These are phyloP conservation scores for Cheilosia impressa DNA, from an alignment of 2,888 invertebrate genomes.

Conservation along the genomic window DNA sequence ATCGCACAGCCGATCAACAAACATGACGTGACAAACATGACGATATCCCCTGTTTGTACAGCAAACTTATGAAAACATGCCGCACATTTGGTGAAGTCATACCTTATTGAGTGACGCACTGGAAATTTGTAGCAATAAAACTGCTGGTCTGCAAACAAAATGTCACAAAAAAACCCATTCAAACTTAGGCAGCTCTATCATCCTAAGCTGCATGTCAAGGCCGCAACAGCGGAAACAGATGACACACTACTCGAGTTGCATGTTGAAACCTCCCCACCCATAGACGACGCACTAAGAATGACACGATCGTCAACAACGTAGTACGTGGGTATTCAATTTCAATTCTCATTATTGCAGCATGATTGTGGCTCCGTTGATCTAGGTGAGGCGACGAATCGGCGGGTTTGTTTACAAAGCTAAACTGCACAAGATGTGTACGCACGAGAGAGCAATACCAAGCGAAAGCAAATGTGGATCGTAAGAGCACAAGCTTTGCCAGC, in stretches of 20 bases:
- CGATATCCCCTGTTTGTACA: too few species aligned
- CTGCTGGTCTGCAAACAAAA: too few species aligned
- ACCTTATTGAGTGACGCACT: too few species aligned
- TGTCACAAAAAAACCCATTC: too few species aligned
- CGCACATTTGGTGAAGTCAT: too few species aligned
- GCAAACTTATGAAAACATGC: too few species aligned
- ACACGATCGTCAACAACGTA: constrained; percentile 24
- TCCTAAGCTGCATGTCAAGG: not conserved
- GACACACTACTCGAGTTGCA: constrained; percentile 19
- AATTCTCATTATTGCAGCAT: constrained; percentile 12
- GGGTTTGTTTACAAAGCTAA: constrained; percentile 59
- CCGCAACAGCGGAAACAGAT: constrained; percentile 45
- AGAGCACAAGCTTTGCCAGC: constrained; percentile 48
- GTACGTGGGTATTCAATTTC: constrained; percentile 35
- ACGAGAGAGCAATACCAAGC: constrained; percentile 2
- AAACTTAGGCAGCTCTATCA: not conserved
- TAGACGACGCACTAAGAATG: constrained; percentile 21
- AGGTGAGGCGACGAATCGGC: constrained; percentile 25
- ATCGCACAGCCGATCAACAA: too few species aligned
- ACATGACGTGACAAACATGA: too few species aligned
- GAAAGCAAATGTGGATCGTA: constrained; percentile 51
- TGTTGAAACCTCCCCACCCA: constrained; percentile 30
- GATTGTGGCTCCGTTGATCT: not conserved
- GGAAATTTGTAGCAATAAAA: not conserved
- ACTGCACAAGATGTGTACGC: constrained; percentile 28